Evolutionary conservation across 2,797 vertebrate genomes (phyloP), one percentile per base, ranked within the genome.

Genomic region (Hydrocynus forskahlii): DNA sequence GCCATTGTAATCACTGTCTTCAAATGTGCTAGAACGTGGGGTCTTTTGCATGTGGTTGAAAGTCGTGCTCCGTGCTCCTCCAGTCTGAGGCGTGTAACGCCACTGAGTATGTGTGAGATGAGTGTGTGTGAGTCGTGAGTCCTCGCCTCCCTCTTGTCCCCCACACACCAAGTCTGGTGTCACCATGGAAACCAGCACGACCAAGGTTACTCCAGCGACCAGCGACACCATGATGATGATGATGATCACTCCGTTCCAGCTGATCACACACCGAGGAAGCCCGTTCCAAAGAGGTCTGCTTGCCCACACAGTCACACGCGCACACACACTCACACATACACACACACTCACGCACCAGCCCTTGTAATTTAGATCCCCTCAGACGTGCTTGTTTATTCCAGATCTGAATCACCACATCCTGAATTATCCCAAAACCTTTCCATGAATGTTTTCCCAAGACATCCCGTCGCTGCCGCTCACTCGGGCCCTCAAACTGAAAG

Each of bases 111-210:
- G 81, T 79, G 76, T 50, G 55, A 83, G 74, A 83, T 79, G 71
- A 83, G 71, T 79, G 76, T 63, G 35, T 69, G 57, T 43, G 71
- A 83, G 76, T 83, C 81, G 81, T 83, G 81, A 83, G 76, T 83
- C 81, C 23, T 75, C 57, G 71, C 64, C 57, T 67, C 54, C 69
- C 73, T 83, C 75, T 68, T 68, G 80, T 43, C 38, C 71, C 76
- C 80, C 78, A 67, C 66, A 78, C 59, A 78, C 74, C 67, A 55
- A 79, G 55, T 54, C 76, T 75, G 54, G n/a, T 40, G 64, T 66
- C 75, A 60, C 67, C 60, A 73, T 79, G 81, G 67, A 83, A 73
- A 81, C 70, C 73, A 84, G 40, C 50, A 35, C 60, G 45, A 76
- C 71, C 60, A 54, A 52, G 78, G 63, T 78, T 68, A 84, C n/a